phyloP scores from a whole-genome alignment of 1,140 invertebrate species.

The Pseudomyrmex flavicornis region DNA sequence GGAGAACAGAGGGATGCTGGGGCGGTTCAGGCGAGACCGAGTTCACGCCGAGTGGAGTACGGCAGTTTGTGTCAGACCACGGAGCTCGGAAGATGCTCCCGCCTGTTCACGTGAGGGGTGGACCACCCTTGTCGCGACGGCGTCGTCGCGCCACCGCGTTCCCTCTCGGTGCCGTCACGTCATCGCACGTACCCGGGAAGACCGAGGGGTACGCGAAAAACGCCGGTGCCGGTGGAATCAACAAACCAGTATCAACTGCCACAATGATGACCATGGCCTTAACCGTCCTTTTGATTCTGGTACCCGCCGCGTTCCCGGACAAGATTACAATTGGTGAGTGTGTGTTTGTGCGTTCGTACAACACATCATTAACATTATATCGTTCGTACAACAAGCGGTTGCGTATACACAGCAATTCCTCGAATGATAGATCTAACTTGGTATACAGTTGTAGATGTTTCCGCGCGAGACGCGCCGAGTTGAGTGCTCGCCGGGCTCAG shows the following conservation, averaged over 20 bases:
- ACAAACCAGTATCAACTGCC: conserved; percentile 58
- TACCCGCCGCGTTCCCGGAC: conserved; percentile 75
- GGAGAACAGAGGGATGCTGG: conserved; percentile 74
- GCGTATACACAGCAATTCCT: background rate
- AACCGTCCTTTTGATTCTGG: conserved; percentile 66
- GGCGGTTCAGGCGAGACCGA: conserved; percentile 78
- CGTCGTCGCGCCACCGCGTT: conserved; percentile 65
- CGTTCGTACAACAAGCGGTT: background rate
- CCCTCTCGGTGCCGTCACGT: conserved; percentile 59
- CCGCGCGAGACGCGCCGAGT: conserved; percentile 41
- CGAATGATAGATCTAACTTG: conserved; percentile 7
- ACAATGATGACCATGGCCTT: conserved; percentile 66
- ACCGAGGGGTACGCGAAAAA: conserved; percentile 40
- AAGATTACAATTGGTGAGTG: conserved; percentile 83
- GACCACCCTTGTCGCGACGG: conserved; percentile 72
- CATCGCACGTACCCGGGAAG: background rate
- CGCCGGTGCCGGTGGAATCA: conserved; percentile 24
- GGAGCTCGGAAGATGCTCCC: conserved; percentile 81
- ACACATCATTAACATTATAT: conserved; percentile 1
- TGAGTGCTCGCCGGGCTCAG: conserved; percentile 51
- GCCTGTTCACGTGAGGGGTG: conserved; percentile 70
- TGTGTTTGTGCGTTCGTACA: conserved; percentile 17
- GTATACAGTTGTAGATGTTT: conserved; percentile 6
- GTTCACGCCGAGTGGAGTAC: conserved; percentile 79
- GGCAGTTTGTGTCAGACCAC: conserved; percentile 83